A percentile compares a stretch with the other conserved stretches of the same genome.
Evolutionary conservation across 2,113 vertebrate genomes (phyloP).

Genomic region (Melospiza georgiana): DNA sequence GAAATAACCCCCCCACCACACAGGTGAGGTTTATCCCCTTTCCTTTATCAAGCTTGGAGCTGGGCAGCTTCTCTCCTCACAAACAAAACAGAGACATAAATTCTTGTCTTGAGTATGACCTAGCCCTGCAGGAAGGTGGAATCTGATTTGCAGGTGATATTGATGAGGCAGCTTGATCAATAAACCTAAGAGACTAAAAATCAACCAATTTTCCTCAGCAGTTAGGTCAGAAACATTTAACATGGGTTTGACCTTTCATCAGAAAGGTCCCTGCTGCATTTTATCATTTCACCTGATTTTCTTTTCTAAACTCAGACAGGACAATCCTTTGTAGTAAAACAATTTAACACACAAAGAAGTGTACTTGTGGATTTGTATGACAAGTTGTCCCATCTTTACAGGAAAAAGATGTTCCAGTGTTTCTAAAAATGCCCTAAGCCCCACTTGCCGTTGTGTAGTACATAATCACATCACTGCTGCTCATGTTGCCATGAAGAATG

Average conservation of each 20-base stretch:
- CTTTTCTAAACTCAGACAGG: background rate
- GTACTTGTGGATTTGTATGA: background rate
- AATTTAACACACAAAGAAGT: background rate
- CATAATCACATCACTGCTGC: conserved; percentile 86
- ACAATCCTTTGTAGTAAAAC: background rate
- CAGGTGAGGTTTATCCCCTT: background rate
- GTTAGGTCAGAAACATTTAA: conserved; percentile 13
- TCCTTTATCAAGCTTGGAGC: background rate
- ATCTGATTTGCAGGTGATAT: background rate
- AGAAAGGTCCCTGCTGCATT: conserved; percentile 15
- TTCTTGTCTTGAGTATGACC: background rate
- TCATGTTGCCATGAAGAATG: conserved; percentile 90
- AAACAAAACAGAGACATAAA: background rate
- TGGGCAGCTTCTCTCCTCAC: background rate
- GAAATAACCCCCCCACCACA: background rate
- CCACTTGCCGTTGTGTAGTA: conserved; percentile 92
- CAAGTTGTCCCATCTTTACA: background rate
- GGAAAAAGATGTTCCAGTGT: background rate
- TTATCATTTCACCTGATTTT: background rate
- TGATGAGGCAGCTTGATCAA: background rate
- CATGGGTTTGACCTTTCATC: background rate
- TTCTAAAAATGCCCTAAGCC: background rate
- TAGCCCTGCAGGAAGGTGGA: background rate
- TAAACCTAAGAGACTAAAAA: conserved; percentile 4
- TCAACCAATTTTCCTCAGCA: background rate